Evolutionary conservation across 2,888 invertebrate genomes (phyloP), one percentile per base, ranked within the genome.

Genomic region (Chouioia cunea): DNA sequence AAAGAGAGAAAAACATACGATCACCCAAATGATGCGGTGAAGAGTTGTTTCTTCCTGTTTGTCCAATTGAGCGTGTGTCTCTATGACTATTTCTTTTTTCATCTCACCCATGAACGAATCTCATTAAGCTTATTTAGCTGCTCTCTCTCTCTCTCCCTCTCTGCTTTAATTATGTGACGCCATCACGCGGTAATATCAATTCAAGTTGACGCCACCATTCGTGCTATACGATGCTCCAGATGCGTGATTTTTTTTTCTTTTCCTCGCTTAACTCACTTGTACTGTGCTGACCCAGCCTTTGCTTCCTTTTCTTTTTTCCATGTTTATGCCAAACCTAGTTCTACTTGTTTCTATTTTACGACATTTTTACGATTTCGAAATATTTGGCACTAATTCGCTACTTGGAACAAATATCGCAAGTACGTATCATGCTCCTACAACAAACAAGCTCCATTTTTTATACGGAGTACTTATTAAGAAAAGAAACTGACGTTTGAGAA

Each of bases 121-220:
- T 71, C 58, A 71, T 71, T 71, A 67, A 53, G 66, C 59, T 71
- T 60, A 52, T 66, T 71, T 62, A 62, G 57, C 47, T 22, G 52
- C 46, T 44, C 46, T n/a, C 46, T 64, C 12, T 63, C 53, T 15
- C 44, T 63, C 36, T 44, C 10, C 46, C 46, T 47, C 15, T 47
- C 50, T 63, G 50, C 46, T 63, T 54, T 57, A 63, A 68, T 68
- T 68, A 57, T 56, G 27, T 27, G 68, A 63, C 68, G 62, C 62
- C 57, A 68, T 57, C 62, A 18, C 48, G 20, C 56, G 36, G 36
- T 20, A 43, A 36, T 66, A 67, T 63, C 52, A 67, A 67, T 66
- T 65, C 52, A 3, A 27, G 27, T 27, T 27, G 27, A 27, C 27
- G 27, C 27, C 27, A 27, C 4, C 27, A 6, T 27, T 27, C 6